phyloP scores from a whole-genome alignment of 2,797 vertebrate genomes.

The Platyrinchus mystaceus region DNA sequence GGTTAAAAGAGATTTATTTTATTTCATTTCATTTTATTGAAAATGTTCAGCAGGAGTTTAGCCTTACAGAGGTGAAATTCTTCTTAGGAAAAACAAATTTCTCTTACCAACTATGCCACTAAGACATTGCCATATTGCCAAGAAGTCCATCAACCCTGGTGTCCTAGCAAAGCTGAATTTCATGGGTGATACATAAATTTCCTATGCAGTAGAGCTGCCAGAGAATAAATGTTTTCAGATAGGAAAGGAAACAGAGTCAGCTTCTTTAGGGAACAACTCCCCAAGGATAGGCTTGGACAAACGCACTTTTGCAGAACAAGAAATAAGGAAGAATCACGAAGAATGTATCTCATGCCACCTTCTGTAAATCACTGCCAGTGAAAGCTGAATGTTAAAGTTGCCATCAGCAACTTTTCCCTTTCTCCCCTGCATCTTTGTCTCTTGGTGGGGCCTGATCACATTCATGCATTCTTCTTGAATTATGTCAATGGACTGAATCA shows the following conservation, averaged over 20 bases:
- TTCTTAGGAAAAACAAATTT: background rate
- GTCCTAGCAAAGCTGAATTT: background rate
- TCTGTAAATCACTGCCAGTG: background rate
- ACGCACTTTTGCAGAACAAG: background rate
- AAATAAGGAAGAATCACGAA: background rate
- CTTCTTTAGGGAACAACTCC: background rate
- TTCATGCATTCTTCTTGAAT: background rate
- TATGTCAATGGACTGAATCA: background rate
- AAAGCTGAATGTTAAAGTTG: background rate
- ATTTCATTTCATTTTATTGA: background rate
- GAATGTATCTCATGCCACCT: background rate
- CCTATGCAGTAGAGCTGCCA: background rate
- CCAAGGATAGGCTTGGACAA: background rate
- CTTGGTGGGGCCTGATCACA: background rate
- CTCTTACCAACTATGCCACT: background rate
- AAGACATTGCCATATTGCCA: background rate
- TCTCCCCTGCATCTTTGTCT: background rate
- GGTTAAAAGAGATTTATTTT: background rate
- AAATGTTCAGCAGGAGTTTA: background rate
- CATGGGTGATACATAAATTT: background rate
- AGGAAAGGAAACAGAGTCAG: background rate
- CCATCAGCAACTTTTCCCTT: background rate
- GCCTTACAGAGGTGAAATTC: background rate
- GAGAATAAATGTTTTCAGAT: background rate
- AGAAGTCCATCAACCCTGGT: background rate